Evolutionary conservation across 1,140 invertebrate species (phyloP), one percentile per base, ranked within the genome.

Genomic region (Eulimnadia texana): DNA sequence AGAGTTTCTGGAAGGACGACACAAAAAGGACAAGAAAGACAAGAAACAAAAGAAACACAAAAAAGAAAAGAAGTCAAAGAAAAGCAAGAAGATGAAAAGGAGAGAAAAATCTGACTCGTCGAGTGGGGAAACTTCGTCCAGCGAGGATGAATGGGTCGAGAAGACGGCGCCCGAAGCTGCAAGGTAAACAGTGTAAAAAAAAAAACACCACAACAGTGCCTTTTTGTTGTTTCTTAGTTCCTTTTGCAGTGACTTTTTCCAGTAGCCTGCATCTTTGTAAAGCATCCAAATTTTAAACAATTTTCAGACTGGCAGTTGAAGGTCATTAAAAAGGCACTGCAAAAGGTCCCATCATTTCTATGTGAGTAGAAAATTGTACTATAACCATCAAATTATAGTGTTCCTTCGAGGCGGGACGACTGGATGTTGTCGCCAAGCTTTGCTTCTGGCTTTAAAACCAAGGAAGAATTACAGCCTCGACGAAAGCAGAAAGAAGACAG

Each of bases 401-500:
- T 28, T 50, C 58, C 58, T 10, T 27, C 24, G 22, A 28, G 53
- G 13, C 49, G 61, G 62, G 33, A 52, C 54, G 74, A 76, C 63
- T 81, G 79, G 79, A 80, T 81, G 79, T 73, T 73, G 16, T 73
- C 74, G 71, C 74, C 72, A 22, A 66, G 33, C 80, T 11, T 68
- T 74, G 64, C 72, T 78, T 3, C 78, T 71, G 58, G 78, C 76
- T 23, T 71, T 60, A 25, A 33, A 25, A 27, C 28, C 27, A 28
- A 60, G 24, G 20, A 51, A 24, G 42, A 54, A 42, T 20, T 20
- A 20, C 50, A 47, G 57, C 22, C 59, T 20, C 1, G 19, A 20
- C 24, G 53, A 28, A 49, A 77, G 59, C 67, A 77, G 33, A 78
- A 80, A 66, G 73, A 76, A 66, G 71, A 77, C 64, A 77, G 52